phyloP scores from a whole-genome alignment of 2,888 invertebrate genomes.

The Cinara cedri region DNA sequence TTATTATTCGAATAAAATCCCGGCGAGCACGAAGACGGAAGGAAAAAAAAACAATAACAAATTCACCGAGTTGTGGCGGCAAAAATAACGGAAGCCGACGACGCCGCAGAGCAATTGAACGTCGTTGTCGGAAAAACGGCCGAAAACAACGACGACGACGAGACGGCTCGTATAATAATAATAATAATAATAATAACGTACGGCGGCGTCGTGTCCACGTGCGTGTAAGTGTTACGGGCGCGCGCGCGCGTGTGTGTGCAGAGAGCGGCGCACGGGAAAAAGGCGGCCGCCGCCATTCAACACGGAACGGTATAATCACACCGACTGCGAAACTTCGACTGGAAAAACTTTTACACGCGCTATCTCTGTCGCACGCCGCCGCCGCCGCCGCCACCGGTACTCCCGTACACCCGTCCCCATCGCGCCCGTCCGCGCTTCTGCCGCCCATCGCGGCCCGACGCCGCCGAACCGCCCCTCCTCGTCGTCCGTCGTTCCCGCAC shows the following conservation, averaged over 20 bases:
- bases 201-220: constrained; percentile 45
- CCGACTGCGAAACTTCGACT: constrained; percentile 57
- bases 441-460: background rate
- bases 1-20: background rate
- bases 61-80: no score
- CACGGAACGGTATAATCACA: constrained; percentile 55
- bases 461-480: background rate
- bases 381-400: constrained; percentile 9
- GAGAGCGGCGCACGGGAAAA: constrained; percentile 22
- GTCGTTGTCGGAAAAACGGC: background rate
- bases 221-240: constrained; percentile 16
- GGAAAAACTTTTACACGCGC: constrained; percentile 56
- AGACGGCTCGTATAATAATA: background rate
- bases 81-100: background rate
- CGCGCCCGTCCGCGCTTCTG: background rate
- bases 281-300: constrained; percentile 48
- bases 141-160: background rate
- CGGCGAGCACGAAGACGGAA: background rate
- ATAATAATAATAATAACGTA: constrained; percentile 18
- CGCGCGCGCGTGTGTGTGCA: constrained; percentile 9
- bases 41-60: background rate
- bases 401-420: background rate
- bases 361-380: constrained; percentile 56
- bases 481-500: background rate
- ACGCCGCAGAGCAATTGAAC: no score